phyloP scores from a whole-genome alignment of 2,888 invertebrate species.

The Leucophenga montana region DNA sequence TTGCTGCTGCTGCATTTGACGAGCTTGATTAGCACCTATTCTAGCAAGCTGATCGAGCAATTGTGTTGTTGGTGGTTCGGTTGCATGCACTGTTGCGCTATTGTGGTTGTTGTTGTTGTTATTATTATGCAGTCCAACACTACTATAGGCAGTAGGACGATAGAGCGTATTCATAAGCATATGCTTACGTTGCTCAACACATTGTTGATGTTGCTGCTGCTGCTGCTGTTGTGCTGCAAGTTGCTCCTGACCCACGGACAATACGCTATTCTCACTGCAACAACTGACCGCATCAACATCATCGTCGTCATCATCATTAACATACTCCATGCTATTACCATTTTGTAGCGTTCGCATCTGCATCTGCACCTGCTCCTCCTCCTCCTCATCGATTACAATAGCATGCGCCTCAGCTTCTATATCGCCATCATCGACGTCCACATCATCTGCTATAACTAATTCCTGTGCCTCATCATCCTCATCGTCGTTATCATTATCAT shows the following conservation, averaged over 20 bases:
- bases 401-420: conserved; percentile 29
- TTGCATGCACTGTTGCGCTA: conserved; percentile 33
- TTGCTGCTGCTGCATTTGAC: conserved; percentile 37
- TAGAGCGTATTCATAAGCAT: conserved; percentile 57
- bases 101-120: conserved; percentile 38
- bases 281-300: conserved; percentile 77
- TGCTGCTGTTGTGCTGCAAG: conserved; percentile 21
- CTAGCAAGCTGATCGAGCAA: conserved; percentile 53
- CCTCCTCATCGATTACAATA: conserved; percentile 40
- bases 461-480: conserved; percentile 4
- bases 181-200: conserved; percentile 28
- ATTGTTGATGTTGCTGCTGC: background rate
- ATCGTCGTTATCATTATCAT: background rate
- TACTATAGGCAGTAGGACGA: conserved; percentile 44
- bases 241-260: conserved; percentile 85
- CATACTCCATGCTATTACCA: conserved; percentile 32
- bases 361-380: conserved; percentile 34
- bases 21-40: conserved; percentile 51
- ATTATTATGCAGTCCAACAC: conserved; percentile 33
- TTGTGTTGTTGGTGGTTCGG: conserved; percentile 27
- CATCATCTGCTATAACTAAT: background rate
- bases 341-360: conserved; percentile 46
- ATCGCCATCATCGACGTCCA: conserved; percentile 30
- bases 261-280: conserved; percentile 84
- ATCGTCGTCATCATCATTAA: conserved; percentile 50